Base-by-base conservation (phyloP, 1,140 invertebrate species). In the Zaprionus camerounensis region DNA sequence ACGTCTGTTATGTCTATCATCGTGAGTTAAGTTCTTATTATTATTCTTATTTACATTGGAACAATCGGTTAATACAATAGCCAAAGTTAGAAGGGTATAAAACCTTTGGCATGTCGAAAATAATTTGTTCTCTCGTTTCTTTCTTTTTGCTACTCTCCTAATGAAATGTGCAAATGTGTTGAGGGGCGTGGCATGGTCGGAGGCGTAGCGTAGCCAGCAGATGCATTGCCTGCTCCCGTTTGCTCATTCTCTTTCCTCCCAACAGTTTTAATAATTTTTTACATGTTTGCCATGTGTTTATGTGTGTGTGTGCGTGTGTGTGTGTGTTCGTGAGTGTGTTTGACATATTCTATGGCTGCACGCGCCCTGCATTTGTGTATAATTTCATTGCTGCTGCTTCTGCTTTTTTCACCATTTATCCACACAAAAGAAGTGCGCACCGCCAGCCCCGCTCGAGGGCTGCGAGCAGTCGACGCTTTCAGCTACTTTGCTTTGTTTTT, bases 111-210 rank as follows among this genome's bases (percentile, higher is more conserved):
- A 9, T n/a, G 31, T 11, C 9, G 3, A 34, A 34, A 3, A 3
- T 34, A 34, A n/a, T n/a, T n/a, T n/a, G n/a, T n/a, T n/a, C 9
- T 44, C 17, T 71, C 22, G 51, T 57, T 26, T 46, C 22, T 36
- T 49, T 55, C 55, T 63, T 71, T 31, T 36, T 44, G 28, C 41
- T 46, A n/a, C 4, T 64, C 81, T 76, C 56, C 61, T 90, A 88
- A 83, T 84, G 67, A 88, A 84, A 87, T 83, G 80, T 83, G 84
- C 74, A 84, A 88, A 81, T 86, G 75, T 71, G 56, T 58, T 71
- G 67, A 6, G 24, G 51, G 20, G 22, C 61, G 44, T 49, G 28
- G 38, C 41, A 28, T 5, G 9, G 31, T 3, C 11, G 9, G 31
- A 2, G 31, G 7, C 28, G 9, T 11, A 11, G 31, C 9, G 38